These are phyloP conservation scores for Oncopeltus fasciatus DNA, from an alignment of 1,140 invertebrate species.

Conservation along the genomic window DNA sequence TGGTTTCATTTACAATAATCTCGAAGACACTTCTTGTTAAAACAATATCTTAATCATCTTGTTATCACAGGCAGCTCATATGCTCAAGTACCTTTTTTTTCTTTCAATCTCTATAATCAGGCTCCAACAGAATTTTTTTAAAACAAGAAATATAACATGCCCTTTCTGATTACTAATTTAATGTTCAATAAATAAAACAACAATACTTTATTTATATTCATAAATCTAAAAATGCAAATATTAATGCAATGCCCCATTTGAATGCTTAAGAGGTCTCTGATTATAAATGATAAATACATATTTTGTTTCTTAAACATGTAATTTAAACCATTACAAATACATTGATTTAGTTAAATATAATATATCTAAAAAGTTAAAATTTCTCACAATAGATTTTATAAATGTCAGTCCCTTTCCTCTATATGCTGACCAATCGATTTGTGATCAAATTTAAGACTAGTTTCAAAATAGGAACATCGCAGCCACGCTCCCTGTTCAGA, in stretches of 20 bases:
- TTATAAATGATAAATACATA: constrained; percentile 10
- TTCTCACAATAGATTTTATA: not conserved
- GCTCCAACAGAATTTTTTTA: not conserved
- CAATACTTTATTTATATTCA: constrained; percentile 11
- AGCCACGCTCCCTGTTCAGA: constrained; percentile 5
- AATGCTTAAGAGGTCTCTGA: not conserved
- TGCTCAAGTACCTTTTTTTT: not conserved
- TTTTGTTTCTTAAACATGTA: not conserved
- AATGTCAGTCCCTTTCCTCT: constrained; percentile 9
- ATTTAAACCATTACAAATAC: not conserved
- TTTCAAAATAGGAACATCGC: constrained; percentile 29
- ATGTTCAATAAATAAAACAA: constrained; percentile 12
- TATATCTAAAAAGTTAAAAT: constrained; percentile 9
- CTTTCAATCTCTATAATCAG: too few species aligned
- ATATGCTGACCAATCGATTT: not conserved
- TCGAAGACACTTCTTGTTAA: too few species aligned
- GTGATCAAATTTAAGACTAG: constrained; percentile 24
- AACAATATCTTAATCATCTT: not conserved
- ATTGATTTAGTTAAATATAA: constrained; percentile 7
- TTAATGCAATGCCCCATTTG: constrained; percentile 16
- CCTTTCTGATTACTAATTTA: not conserved
- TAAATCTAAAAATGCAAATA: not conserved
- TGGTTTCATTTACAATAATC: not conserved
- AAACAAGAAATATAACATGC: constrained; percentile 2
- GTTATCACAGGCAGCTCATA: constrained; percentile 10